Conservation (phyloP, 2,113 vertebrate species). For the Epinephelus fuscoguttatus region DNA sequence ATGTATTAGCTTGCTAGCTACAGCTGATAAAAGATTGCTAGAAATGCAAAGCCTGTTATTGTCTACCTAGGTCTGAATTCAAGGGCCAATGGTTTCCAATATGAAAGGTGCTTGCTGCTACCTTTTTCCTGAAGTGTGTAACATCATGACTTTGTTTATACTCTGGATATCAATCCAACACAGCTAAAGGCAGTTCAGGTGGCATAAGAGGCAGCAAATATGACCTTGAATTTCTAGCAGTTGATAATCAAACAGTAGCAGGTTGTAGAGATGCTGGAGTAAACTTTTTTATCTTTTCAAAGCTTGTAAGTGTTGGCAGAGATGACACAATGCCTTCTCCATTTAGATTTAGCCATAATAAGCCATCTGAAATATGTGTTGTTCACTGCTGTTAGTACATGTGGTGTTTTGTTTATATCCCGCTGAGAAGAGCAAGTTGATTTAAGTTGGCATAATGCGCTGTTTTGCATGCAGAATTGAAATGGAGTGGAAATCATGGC, state of each 20-base stretch:
- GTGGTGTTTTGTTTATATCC: neutral
- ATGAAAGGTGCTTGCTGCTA: neutral
- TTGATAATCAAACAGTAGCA: slow-evolving; percentile 5
- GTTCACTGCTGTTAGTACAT: neutral
- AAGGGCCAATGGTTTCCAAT: neutral
- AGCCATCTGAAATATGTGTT: neutral
- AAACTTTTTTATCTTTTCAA: neutral
- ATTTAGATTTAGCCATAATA: neutral
- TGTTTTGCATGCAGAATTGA: neutral
- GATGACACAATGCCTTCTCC: neutral
- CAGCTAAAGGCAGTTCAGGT: neutral
- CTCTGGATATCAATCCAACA: neutral
- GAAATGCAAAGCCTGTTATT: too few species aligned
- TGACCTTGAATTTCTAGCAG: neutral
- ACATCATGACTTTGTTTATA: neutral
- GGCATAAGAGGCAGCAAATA: neutral
- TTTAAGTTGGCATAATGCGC: neutral
- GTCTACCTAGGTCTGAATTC: neutral
- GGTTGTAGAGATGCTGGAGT: neutral
- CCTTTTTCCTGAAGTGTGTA: neutral
- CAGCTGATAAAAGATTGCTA: too few species aligned
- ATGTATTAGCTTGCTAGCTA: too few species aligned
- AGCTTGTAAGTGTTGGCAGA: neutral
- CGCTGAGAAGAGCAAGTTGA: neutral
- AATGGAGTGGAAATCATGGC: neutral